Evolutionary conservation across 2,888 invertebrate genomes (phyloP), one percentile per base, ranked within the genome.

Genomic region (Adelphocoris suturalis): DNA sequence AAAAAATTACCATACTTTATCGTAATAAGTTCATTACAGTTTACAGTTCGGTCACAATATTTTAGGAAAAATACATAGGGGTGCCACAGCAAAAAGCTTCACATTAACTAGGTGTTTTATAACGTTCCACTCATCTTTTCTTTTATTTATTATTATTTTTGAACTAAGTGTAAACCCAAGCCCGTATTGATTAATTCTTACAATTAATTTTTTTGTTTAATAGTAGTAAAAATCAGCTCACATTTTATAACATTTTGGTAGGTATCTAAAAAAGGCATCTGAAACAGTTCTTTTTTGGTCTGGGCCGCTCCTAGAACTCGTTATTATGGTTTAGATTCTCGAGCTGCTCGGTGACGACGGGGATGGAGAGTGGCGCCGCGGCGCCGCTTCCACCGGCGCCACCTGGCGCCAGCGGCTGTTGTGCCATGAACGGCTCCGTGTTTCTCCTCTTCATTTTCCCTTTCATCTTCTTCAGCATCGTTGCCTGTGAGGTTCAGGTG

Each of bases 401-500:
- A 23, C 76, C 47, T 3, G 80, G 55, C 37, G 82, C 81, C 78
- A 88, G 80, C 13, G 91, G 91, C 47, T 90, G 90, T 82, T 91
- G 92, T 19, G 94, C 93, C 96, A 96, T 96, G 93, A 95, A 95
- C 92, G 97, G 96, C 95, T 98, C 97, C 92, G 98, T 98, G 95
- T 98, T 98, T 93, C 98, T 96, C 92, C 99, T 96, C 94, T 98
- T 98, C 96, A 98, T 98, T 96, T 99, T 99, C 93, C 96, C 96
- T 95, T 97, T 97, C 94, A 96, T 97, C 96, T 99, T 99, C 96
- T 99, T 99, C 95, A 99, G 96, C 99, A 99, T 99, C 94, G 99
- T 99, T 94, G 99, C 99, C 99, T 88, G 88, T 19, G 19, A 68
- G 52, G 78, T 78, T 47, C 28, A 27, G 52, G 75, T 68, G 75